Evolutionary conservation across 2,888 invertebrate genomes (phyloP), one percentile per base, ranked within the genome.

Genomic region (Auanema freiburgensis): DNA sequence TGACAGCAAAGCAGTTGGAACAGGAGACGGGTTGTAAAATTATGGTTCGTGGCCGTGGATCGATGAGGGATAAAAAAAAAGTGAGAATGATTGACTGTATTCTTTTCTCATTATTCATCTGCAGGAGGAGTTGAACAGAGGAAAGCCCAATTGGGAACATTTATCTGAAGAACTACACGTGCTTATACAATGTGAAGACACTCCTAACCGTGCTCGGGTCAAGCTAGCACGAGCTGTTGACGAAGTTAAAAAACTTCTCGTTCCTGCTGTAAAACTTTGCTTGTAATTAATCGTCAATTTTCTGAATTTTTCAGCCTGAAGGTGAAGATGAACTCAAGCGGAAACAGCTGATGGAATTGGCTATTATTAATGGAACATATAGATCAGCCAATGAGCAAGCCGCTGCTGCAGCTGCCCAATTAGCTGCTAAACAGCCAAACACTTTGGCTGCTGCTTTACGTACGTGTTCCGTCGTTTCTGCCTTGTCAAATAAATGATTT

Each of bases 1-100:
- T 98, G 97, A 99, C 98, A 77, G 97, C 98, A 59, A 98, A 98
- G 88, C 97, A 98, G 88, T 88, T 98, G 86, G 98, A 98, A 88
- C 94, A 96, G 88, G 97, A 97, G 88, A 98, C 98, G 83, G 97
- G 97, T 81, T 99, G 98, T 88, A 99, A 98, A 90, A 97, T 98
- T 84, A 98, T 98, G 98, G 96, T 98, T 84, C 90, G 98, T 49
- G 81, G 81, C 14, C 56, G 72, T 12, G 81, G 81, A 42, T 79
- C 79, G 44, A 75, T 81, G 78, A 62, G 79, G 23, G 81, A 81
- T 67, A 77, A 82, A 71, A 81, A 81, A 63, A 81, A 81, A 67
- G 74, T 62, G 14, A 5, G 40, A n/a, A 6, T 18, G 43, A 40
- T 4, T 57, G 10, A 18, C 8, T 43, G 25, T 18, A 5, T 14